phyloP scores from a whole-genome alignment of 2,888 invertebrate species.

The Molorchus minor region DNA sequence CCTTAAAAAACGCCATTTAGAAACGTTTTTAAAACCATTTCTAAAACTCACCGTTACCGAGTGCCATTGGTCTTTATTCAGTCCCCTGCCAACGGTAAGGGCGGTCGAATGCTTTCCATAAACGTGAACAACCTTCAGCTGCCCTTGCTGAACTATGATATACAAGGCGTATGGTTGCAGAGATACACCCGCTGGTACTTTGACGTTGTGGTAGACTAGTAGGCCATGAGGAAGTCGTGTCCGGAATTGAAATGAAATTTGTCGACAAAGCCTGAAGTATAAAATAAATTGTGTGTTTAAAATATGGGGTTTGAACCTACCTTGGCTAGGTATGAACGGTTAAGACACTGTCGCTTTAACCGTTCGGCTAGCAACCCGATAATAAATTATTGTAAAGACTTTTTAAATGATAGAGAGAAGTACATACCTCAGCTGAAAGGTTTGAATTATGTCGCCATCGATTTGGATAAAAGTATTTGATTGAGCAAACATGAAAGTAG shows the following conservation, averaged over 20 bases:
- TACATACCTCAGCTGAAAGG: conserved; percentile 83
- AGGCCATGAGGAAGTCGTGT: conserved; percentile 89
- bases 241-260: conserved; percentile 89
- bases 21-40: no score
- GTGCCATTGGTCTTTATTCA: conserved; percentile 92
- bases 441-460: conserved; percentile 88
- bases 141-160: conserved; percentile 91
- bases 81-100: conserved; percentile 86
- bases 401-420: no score
- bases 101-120: conserved; percentile 87
- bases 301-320: no score
- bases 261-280: conserved; percentile 77
- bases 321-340: no score
- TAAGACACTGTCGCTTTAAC: no score
- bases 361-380: no score
- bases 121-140: conserved; percentile 90
- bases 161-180: conserved; percentile 90
- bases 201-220: conserved; percentile 89
- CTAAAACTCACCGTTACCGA: conserved; percentile 75
- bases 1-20: conserved; percentile 60
- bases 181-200: conserved; percentile 80
- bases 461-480: conserved; percentile 91
- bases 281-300: neutral
- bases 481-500: conserved; percentile 91
- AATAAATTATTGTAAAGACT: no score